Conservation (phyloP, 2,888 invertebrate genomes). For the Malachius bipustulatus region DNA sequence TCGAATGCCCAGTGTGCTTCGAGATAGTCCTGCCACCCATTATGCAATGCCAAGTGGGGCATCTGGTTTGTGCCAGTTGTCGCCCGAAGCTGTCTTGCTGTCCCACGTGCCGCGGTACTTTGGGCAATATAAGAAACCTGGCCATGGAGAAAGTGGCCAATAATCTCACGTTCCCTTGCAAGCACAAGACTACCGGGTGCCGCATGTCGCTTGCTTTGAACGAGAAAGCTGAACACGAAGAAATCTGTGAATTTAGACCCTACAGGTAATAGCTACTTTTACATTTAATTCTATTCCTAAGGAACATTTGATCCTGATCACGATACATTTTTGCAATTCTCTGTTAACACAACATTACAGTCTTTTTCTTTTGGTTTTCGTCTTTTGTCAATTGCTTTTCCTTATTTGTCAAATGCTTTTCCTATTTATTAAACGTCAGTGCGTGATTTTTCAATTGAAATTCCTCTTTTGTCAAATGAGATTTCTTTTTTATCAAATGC, state of each 20-base stretch:
- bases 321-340: too few relatives aligned
- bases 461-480: too few relatives aligned
- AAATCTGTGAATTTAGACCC: slow-evolving; percentile 94
- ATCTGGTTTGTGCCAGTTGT: slow-evolving; percentile 95
- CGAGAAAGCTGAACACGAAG: slow-evolving; percentile 98
- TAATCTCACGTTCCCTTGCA: slow-evolving; percentile 97
- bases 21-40: slow-evolving; percentile 99
- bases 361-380: too few relatives aligned
- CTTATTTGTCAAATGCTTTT: too few relatives aligned
- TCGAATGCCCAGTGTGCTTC: slow-evolving; percentile 96
- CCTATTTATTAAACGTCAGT: too few relatives aligned
- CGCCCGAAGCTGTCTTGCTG: slow-evolving; percentile 94
- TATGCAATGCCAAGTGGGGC: slow-evolving; percentile 96
- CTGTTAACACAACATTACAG: too few relatives aligned
- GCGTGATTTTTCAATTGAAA: too few relatives aligned
- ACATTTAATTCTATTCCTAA: too few relatives aligned
- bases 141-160: slow-evolving; percentile 99
- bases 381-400: too few relatives aligned
- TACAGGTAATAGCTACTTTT: too few relatives aligned
- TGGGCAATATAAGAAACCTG: slow-evolving; percentile 94
- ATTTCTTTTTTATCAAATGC: too few relatives aligned
- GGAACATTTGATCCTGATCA: too few relatives aligned
- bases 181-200: slow-evolving; percentile 94
- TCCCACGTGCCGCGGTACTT: slow-evolving; percentile 94
- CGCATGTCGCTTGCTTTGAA: slow-evolving; percentile 83